A percentile compares a stretch with the other conserved stretches of the same genome.
Conservation (phyloP, 1,140 invertebrate genomes). For the Octopus sinensis region DNA sequence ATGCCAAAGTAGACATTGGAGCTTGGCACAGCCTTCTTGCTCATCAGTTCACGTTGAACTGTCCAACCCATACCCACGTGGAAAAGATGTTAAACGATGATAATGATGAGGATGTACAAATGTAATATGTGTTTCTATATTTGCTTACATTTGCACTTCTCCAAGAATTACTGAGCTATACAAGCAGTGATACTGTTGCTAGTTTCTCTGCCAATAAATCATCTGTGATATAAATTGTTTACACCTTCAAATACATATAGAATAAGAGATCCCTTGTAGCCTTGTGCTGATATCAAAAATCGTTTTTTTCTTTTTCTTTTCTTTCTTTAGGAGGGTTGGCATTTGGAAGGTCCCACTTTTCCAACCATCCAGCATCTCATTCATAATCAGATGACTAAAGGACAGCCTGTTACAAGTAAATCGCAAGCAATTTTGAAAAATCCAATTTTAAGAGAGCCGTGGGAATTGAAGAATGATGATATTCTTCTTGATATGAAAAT, state of each 20-base stretch:
- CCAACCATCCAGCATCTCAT: constrained; percentile 89
- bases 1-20: too few species aligned
- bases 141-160: too few species aligned
- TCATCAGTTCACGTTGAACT: too few species aligned
- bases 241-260: background rate
- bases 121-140: too few species aligned
- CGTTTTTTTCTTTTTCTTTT: constrained; percentile 7
- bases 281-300: background rate
- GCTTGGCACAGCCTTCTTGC: too few species aligned
- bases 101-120: too few species aligned
- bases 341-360: constrained; percentile 91
- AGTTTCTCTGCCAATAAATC: too few species aligned
- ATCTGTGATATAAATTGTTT: background rate
- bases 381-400: constrained; percentile 78
- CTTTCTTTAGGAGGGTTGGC: constrained; percentile 73
- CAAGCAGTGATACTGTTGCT: too few species aligned
- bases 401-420: constrained; percentile 82
- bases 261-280: background rate
- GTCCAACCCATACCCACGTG: too few species aligned
- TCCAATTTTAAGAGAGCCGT: constrained; percentile 85
- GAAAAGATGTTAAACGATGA: too few species aligned
- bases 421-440: constrained; percentile 84
- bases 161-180: too few species aligned
- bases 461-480: constrained; percentile 96
- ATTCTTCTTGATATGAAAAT: constrained; percentile 90